Evolutionary conservation across 2,888 invertebrate species (phyloP), one percentile per base, ranked within the genome.

Genomic region (Amaurobius ferox): DNA sequence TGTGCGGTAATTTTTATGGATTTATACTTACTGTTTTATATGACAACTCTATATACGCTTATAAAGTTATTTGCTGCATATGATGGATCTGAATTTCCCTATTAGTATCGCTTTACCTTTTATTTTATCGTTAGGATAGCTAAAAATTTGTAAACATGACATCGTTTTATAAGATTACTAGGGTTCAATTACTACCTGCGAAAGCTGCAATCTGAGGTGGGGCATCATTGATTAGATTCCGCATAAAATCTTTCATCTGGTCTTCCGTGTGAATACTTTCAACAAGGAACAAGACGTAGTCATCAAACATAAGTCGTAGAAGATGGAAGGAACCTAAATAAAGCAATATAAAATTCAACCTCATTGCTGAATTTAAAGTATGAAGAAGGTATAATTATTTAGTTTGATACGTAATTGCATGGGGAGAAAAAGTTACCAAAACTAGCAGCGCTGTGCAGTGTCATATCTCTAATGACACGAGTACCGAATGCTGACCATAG

Each of bases 401-500:
- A 5, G 23, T 1, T 19, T 1, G 0, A n/a, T n/a, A n/a, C n/a
- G n/a, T n/a, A 19, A 64, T 5, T 28, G 16, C 28, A n/a, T 16
- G 13, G 29, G 3, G n/a, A 16, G 11, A 66, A 32, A 44, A 16
- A 32, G 90, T 89, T 88, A 92, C 92, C 92, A 87, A 92, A 92
- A 86, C 92, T 92, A 0, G 92, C 91, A 0, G 92, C 91, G 72
- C 92, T 92, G 89, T 92, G 92, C 6, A 92, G 89, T 0, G 92
- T 92, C 91, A 92, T 91, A 87, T 92, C 92, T n/a, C 92, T 83
- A 26, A 92, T 91, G 29, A 92, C 90, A 11, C 92, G 88, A 1
- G 92, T 91, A 3, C 92, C 91, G 87, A 92, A 92, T 70, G 91
- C 91, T 1, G 92, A 91, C 92, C 92, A 92, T 90, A 91, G 90